phyloP scores from a whole-genome alignment of 2,797 vertebrate species.

The Acanthiza pusilla region DNA sequence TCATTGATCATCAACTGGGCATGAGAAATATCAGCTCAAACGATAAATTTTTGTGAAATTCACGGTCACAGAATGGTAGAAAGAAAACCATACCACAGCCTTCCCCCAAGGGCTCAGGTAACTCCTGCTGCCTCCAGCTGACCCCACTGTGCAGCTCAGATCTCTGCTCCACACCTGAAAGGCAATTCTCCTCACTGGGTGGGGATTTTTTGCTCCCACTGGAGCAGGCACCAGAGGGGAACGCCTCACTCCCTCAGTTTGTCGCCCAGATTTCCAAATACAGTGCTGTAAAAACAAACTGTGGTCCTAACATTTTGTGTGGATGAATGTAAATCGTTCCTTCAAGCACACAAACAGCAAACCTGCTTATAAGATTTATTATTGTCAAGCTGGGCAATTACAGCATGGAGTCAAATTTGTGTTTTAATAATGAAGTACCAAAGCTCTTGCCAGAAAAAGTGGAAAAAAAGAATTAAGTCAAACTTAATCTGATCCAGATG shows the following conservation, averaged over 20 bases:
- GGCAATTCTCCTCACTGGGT: rapidly evolving
- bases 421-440: conserved; percentile 35
- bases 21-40: background rate
- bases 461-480: background rate
- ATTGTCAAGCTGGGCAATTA: conserved; percentile 32
- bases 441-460: background rate
- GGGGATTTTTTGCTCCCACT: background rate
- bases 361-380: conserved; percentile 39
- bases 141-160: rapidly evolving
- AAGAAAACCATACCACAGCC: background rate
- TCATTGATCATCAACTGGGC: background rate
- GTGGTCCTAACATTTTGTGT: background rate
- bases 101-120: background rate
- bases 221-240: background rate
- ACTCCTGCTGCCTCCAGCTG: background rate
- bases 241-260: background rate
- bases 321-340: background rate
- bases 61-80: background rate
- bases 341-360: background rate
- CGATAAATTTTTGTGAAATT: background rate
- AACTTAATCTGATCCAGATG: conserved; percentile 48
- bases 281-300: background rate
- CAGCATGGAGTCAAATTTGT: conserved; percentile 1
- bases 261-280: background rate
- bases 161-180: background rate